Evolutionary conservation across 2,797 vertebrate species (phyloP).

Genomic region (Fistularia tabacaria): DNA sequence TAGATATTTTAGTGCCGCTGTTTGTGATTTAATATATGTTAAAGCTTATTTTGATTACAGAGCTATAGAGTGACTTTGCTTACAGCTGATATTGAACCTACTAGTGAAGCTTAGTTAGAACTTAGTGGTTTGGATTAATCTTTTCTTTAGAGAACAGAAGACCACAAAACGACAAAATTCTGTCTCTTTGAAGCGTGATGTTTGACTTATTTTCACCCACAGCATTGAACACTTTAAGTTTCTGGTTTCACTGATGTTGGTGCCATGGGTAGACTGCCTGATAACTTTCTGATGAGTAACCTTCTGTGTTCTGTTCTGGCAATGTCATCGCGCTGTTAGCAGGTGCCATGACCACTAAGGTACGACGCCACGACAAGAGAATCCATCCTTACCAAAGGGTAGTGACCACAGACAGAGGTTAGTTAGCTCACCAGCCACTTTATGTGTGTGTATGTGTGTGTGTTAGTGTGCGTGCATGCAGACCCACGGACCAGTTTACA

Average conservation of each 20-base stretch:
- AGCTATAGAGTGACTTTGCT: constrained; percentile 67
- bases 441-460: constrained; percentile 55
- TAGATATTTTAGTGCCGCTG: constrained; percentile 60
- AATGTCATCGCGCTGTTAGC: constrained; percentile 92
- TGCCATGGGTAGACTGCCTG: constrained; percentile 65
- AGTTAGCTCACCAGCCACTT: constrained; percentile 82
- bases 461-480: constrained; percentile 55
- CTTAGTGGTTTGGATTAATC: constrained; percentile 59
- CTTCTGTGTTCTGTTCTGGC: constrained; percentile 84
- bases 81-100: constrained; percentile 60
- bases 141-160: constrained; percentile 58
- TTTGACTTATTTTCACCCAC: constrained; percentile 50
- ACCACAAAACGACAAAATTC: constrained; percentile 59
- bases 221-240: constrained; percentile 57
- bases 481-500: constrained; percentile 65
- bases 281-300: constrained; percentile 75
- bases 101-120: constrained; percentile 57
- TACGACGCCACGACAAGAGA: constrained; percentile 99
- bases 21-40: constrained; percentile 66
- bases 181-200: constrained; percentile 47
- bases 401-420: constrained; percentile 99
- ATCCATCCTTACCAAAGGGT: constrained; percentile 99
- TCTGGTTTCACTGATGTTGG: constrained; percentile 62
- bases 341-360: constrained; percentile 99
- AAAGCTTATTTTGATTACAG: constrained; percentile 63